Evolutionary conservation across 2,888 invertebrate species (phyloP).

Genomic region (Unio delphinus): DNA sequence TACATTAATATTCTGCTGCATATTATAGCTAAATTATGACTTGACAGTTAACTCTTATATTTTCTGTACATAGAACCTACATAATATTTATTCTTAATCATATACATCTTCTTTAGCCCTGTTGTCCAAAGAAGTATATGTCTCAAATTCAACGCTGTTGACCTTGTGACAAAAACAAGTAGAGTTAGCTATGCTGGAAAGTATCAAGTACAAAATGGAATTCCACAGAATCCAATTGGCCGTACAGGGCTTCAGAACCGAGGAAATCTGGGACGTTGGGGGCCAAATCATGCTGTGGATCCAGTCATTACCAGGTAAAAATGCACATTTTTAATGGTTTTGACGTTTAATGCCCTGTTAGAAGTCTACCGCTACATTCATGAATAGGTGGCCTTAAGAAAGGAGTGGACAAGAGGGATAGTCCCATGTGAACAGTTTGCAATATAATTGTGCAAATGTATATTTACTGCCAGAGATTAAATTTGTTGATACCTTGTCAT

Average conservation of each 20-base stretch:
- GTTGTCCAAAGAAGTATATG: no score
- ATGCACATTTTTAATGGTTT: no score
- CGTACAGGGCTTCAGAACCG: conserved; percentile 63
- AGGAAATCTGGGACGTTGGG: conserved; percentile 65
- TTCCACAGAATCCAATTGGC: conserved; percentile 65
- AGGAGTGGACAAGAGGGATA: no score
- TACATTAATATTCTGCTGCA: no score
- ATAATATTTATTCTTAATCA: not conserved
- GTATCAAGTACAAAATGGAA: conserved; percentile 74
- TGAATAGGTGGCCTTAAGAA: no score
- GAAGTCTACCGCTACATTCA: no score
- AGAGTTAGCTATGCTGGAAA: conserved; percentile 81
- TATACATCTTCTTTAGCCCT: not conserved
- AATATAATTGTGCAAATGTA: no score
- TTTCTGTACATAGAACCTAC: not conserved
- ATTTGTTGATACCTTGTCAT: no score
- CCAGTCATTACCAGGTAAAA: conserved; percentile 60
- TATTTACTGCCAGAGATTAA: no score
- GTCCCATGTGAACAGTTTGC: no score
- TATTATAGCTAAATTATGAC: no score
- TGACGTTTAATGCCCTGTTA: not conserved
- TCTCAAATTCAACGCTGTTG: conserved; percentile 44
- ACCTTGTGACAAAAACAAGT: conserved; percentile 75
- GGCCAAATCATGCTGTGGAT: conserved; percentile 63
- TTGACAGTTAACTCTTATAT: not conserved